Base-by-base conservation (phyloP, 2,797 vertebrate genomes). In the Rhinogobio ventralis region DNA sequence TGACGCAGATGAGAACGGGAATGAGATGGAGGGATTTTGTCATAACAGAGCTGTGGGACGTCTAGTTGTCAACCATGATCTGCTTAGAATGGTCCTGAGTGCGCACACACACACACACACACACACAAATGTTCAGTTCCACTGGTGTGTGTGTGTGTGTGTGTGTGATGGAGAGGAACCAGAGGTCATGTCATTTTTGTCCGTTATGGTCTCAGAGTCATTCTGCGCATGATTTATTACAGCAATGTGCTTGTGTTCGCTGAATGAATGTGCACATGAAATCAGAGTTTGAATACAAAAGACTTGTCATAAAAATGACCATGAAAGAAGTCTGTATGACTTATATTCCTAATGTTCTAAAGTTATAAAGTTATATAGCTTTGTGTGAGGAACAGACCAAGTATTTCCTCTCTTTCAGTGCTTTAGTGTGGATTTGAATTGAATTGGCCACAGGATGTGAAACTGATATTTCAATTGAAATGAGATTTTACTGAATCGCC, bases 11-110 rank as follows among this genome's bases (percentile, higher is more conserved):
- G 73, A 83, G 82, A 83, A 67, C 42, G 25, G 62, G 82, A 83
- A 76, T 28, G 82, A 83, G 62, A 83, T 76, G 62, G 73, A 76
- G 73, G 82, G 73, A 83, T 76, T 71, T 79, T 85, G 71, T 75
- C 69, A 66, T 67, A 80, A 66, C 57, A 73, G 67, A 79, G 84
- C 84, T 73, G 77, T 79, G 76, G 69, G 77, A 67, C 33, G 62
- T 64, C 60, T 66, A 45, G 28, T 77, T 76, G 66, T 85, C 79
- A 77, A 33, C 74, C 55, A 62, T 78, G 85, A 82, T 86, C 72
- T 71, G 64, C 71, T 60, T 28, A 60, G 72, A 81, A 81, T 66
- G 79, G 74, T 68, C 64, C 64, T 45, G 49, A 28, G 25, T 64
- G 13, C 13, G 6, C 25, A 6, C 57, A 1, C 11, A 60, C 57